A percentile compares a stretch with the other conserved stretches of the same genome.
These are phyloP conservation scores for Eulemur rufifrons DNA, from an alignment of 2,113 vertebrate genomes.

Conservation along the genomic window DNA sequence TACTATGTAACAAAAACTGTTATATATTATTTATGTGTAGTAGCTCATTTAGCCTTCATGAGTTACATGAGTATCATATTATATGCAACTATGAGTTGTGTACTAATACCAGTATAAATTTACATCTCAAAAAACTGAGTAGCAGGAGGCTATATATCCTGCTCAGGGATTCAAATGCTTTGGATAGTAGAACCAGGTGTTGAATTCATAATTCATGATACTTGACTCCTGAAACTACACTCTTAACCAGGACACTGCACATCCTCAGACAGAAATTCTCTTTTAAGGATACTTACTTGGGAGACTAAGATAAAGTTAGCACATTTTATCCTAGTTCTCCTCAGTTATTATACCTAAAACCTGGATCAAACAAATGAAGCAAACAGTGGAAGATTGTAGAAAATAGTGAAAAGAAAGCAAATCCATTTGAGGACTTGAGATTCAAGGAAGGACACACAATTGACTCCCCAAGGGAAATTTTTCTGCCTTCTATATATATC, in stretches of 20 bases:
- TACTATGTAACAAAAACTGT: not conserved
- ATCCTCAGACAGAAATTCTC: not conserved
- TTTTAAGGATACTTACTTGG: not conserved
- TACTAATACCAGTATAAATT: not conserved
- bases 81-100: not conserved
- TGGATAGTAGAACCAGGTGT: not conserved
- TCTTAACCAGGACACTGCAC: not conserved
- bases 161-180: not conserved
- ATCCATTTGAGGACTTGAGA: not conserved
- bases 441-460: not conserved
- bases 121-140: not conserved
- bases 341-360: not conserved
- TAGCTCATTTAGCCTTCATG: not conserved
- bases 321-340: not conserved
- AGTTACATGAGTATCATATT: constrained; percentile 13
- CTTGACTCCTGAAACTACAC: not conserved
- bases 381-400: not conserved
- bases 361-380: constrained; percentile 13
- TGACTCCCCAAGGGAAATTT: not conserved
- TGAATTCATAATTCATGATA: constrained; percentile 6
- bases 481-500: not conserved
- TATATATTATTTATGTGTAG: not conserved
- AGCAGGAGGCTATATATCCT: not conserved
- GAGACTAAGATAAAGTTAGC: not conserved
- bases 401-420: not conserved